These are phyloP conservation scores for Ceryle rudis DNA, from an alignment of 2,797 vertebrate species.

Conservation along the genomic window DNA sequence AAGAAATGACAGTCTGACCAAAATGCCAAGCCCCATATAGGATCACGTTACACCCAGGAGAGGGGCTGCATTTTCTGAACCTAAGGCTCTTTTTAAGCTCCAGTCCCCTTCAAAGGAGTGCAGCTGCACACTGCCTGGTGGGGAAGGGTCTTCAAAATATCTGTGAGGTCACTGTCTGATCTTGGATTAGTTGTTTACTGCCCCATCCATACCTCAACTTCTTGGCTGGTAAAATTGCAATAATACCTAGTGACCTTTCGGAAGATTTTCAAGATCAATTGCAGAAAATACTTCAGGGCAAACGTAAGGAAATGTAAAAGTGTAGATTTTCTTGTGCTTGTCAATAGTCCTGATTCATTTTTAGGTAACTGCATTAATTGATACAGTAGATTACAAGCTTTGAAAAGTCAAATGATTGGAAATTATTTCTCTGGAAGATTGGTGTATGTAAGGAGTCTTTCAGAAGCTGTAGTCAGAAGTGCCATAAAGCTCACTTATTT, in stretches of 20 bases:
- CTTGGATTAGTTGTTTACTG: constrained; percentile 12
- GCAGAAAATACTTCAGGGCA: not conserved
- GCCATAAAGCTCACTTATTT: not conserved
- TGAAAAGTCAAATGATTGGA: not conserved
- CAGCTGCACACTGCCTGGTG: constrained; percentile 53
- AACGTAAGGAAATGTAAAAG: not conserved
- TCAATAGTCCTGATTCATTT: not conserved
- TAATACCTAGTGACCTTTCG: not conserved
- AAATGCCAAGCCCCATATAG: constrained; percentile 50
- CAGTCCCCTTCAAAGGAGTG: constrained; percentile 40
- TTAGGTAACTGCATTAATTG: not conserved
- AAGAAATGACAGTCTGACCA: constrained; percentile 63
- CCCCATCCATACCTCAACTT: not conserved
- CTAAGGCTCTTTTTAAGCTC: constrained; percentile 39
- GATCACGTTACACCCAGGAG: constrained; percentile 69
- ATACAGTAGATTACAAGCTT: not conserved
- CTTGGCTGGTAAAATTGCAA: not conserved
- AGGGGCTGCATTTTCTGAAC: constrained; percentile 45
- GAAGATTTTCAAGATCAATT: not conserved
- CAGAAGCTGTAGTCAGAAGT: not conserved
- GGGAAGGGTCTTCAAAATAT: constrained; percentile 48
- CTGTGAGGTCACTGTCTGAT: constrained; percentile 46
- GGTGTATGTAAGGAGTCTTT: not conserved
- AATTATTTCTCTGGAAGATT: not conserved
- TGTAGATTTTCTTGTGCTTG: not conserved